A percentile compares a stretch with the other conserved stretches of the same genome.
Evolutionary conservation across 2,113 vertebrate species (phyloP).

Genomic region (Dromiciops gliroides): DNA sequence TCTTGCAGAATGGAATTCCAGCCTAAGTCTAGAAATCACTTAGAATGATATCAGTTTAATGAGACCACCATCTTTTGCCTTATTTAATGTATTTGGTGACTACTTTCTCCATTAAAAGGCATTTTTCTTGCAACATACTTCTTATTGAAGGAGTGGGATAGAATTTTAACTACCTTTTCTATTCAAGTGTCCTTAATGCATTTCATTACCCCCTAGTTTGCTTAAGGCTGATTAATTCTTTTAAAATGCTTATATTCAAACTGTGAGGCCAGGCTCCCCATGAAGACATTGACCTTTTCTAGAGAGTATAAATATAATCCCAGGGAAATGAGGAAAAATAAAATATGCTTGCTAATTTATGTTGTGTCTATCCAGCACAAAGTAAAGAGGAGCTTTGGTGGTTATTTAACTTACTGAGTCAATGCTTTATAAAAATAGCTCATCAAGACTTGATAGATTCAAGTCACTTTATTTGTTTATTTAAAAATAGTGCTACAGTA

Average conservation of each 20-base stretch:
- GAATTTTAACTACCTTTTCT: not conserved
- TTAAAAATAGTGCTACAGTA: not conserved
- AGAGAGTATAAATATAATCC: not conserved
- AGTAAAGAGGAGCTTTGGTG: not conserved
- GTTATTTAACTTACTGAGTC: not conserved
- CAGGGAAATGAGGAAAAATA: slow-evolving; percentile 6
- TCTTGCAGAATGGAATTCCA: not conserved
- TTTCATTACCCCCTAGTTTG: not conserved
- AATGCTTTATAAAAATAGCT: not conserved
- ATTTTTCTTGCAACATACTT: slow-evolving; percentile 25
- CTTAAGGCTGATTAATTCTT: not conserved
- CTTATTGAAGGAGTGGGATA: not conserved
- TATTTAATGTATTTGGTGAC: not conserved
- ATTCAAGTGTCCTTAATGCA: not conserved
- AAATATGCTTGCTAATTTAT: not conserved
- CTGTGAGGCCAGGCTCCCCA: not conserved
- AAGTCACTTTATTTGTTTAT: not conserved
- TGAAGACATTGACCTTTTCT: not conserved
- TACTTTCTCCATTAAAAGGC: not conserved
- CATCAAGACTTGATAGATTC: not conserved
- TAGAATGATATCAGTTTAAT: not conserved
- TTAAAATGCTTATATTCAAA: slow-evolving; percentile 29
- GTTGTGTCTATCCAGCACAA: not conserved
- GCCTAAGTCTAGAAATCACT: not conserved
- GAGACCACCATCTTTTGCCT: not conserved